Percentiles rank a stretch among this genome's conserved stretches.
phyloP scores from a whole-genome alignment of 1,140 invertebrate species.

The Drosophila pachea region DNA sequence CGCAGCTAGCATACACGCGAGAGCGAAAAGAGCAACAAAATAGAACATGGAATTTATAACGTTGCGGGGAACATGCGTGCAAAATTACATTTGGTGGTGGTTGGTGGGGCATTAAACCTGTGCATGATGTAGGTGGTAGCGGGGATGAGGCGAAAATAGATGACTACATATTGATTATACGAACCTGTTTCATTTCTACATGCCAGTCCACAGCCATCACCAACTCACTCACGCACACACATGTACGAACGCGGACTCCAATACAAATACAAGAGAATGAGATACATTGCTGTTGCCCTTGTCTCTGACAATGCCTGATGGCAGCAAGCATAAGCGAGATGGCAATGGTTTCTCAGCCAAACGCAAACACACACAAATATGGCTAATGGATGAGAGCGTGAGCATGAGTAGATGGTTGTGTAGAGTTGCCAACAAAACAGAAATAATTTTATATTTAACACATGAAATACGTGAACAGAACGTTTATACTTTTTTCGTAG shows the following conservation, averaged over 20 bases:
- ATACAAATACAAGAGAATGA: constrained; percentile 29
- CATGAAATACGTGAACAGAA: not conserved
- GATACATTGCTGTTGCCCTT: constrained; percentile 31
- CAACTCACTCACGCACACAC: constrained; percentile 16
- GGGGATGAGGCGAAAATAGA: constrained; percentile 45
- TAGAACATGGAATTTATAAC: constrained; percentile 39
- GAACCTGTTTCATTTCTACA: constrained; percentile 63
- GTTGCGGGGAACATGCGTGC: constrained; percentile 55
- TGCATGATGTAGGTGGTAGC: not conserved
- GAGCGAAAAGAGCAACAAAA: constrained; percentile 26
- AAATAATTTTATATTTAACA: constrained; percentile 16
- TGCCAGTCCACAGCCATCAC: constrained; percentile 44
- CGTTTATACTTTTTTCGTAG: not conserved
- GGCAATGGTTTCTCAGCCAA: constrained; percentile 21
- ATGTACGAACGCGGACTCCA: constrained; percentile 9
- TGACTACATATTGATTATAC: constrained; percentile 74
- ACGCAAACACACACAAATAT: constrained; percentile 13
- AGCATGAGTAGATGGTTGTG: constrained; percentile 16
- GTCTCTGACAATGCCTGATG: constrained; percentile 1
- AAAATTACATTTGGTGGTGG: constrained; percentile 41
- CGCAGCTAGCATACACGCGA: constrained; percentile 19
- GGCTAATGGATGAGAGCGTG: constrained; percentile 18
- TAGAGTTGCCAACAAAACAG: constrained; percentile 31
- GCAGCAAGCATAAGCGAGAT: constrained; percentile 17
- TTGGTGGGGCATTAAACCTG: constrained; percentile 46